Evolutionary conservation across 2,888 invertebrate genomes (phyloP).

Genomic region (Tenthredo amoena): DNA sequence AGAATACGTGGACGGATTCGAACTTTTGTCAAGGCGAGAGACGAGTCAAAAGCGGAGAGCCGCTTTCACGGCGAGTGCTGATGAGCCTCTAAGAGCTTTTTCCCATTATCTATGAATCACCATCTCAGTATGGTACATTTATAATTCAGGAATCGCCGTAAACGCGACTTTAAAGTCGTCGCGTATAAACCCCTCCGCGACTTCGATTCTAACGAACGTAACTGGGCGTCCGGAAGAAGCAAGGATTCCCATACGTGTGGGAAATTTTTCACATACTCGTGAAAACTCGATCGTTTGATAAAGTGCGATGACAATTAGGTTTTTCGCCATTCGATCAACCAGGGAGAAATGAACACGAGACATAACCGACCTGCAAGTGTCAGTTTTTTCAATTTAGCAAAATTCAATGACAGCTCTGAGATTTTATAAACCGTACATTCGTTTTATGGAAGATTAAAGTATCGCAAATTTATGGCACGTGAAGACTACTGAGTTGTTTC

Average conservation of each 20-base stretch:
- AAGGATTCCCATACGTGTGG: neutral
- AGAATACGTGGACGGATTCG: neutral
- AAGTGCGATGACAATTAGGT: neutral
- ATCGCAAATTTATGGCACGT: too few relatives aligned
- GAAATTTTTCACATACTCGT: neutral
- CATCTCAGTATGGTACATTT: slow-evolving; percentile 10
- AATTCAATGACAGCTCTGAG: neutral
- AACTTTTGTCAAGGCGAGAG: neutral
- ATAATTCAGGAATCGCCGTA: slow-evolving; percentile 1
- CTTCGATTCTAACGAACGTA: neutral
- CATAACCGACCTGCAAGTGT: neutral
- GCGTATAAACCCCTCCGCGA: neutral
- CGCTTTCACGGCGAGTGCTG: neutral
- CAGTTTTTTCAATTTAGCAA: neutral
- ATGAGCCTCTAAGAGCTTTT: slow-evolving; percentile 34
- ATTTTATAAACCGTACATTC: neutral
- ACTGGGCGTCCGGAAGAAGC: neutral
- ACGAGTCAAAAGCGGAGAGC: slow-evolving; percentile 14
- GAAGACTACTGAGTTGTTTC: neutral
- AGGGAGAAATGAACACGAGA: neutral
- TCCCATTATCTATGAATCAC: slow-evolving; percentile 34
- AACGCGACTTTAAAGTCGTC: neutral
- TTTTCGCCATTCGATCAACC: neutral
- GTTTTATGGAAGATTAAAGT: too few relatives aligned
- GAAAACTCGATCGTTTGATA: neutral